Conservation (phyloP, 2,797 vertebrate genomes). For the Pangasius larnaudii region DNA sequence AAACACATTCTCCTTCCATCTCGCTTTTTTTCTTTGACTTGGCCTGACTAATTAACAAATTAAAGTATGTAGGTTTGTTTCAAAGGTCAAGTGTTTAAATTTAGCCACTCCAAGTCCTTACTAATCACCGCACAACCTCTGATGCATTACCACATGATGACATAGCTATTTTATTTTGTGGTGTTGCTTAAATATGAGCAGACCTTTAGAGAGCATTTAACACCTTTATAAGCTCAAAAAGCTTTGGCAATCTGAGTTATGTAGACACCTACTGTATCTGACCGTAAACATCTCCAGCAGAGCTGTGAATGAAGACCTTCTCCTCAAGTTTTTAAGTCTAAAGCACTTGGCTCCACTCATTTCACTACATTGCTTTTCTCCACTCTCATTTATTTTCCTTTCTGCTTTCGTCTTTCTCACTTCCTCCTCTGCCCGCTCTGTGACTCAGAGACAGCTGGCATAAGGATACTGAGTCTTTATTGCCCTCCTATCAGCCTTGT, state of each 20-base stretch:
- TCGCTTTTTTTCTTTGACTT: neutral
- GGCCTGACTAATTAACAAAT: slow-evolving; percentile 16
- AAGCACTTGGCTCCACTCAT: slow-evolving; percentile 37
- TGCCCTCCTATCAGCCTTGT: slow-evolving; percentile 66
- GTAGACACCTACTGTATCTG: slow-evolving; percentile 7
- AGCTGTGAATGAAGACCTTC: slow-evolving; percentile 25
- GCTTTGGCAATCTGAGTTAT: slow-evolving; percentile 9
- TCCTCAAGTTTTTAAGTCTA: slow-evolving; percentile 38
- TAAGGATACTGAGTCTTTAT: slow-evolving; percentile 65
- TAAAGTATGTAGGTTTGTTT: slow-evolving; percentile 11
- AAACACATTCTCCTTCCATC: neutral
- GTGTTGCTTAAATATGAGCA: neutral
- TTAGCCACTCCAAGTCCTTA: slow-evolving; percentile 7
- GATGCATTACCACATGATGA: neutral
- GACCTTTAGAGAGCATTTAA: slow-evolving; percentile 22
- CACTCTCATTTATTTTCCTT: slow-evolving; percentile 34
- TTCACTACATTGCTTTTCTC: slow-evolving; percentile 42
- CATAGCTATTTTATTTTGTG: slow-evolving; percentile 1
- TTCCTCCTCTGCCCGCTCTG: slow-evolving; percentile 31
- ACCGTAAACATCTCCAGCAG: slow-evolving; percentile 27
- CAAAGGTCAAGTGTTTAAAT: slow-evolving; percentile 27
- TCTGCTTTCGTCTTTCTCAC: neutral
- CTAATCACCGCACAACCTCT: slow-evolving; percentile 23
- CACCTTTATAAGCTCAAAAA: slow-evolving; percentile 14
- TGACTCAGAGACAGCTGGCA: slow-evolving; percentile 68